Evolutionary conservation across 1,140 invertebrate species (phyloP), one percentile per base, ranked within the genome.

Genomic region (Homalodisca vitripennis): DNA sequence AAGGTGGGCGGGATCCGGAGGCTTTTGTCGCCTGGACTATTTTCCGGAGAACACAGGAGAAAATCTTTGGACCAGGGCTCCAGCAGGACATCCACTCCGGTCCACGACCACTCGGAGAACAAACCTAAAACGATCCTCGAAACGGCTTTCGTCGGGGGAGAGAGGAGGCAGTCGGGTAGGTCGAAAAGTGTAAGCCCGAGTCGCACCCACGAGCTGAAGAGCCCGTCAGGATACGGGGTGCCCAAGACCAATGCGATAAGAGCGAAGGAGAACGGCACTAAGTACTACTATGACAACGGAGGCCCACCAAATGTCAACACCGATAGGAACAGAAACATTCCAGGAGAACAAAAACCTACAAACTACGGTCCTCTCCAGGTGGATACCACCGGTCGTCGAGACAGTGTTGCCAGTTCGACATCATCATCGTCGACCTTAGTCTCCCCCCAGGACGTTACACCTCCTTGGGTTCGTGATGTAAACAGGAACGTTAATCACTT

Each of bases 141-240:
- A 46, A 72, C 71, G 22, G 71, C 71, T 24, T 72, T 72, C 34
- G 62, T 72, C 26, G 70, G 67, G 24, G 63, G 66, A 24, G 53
- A 57, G 26, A 65, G 66, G n/a, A 67, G 47, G 3, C 0, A 2
- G 2, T 66, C 46, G 26, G 48, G 55, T 13, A 66, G 71, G 22
- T 72, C 71, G 0, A 67, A 70, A 27, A 72, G 71, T 34, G 71
- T 72, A 14, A 72, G 71, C 34, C 71, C 71, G 14, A 67, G 64
- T 24, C 62, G 67, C n/a, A 34, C 29, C 1, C 47, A 68, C n/a
- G 63, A 65, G 55, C 46, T 34, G 30, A 68, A 41, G 17, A 31
- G 64, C 1, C n/a, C 14, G n/a, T 26, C 30, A 24, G 63, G 32
- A 22, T 69, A 69, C 41, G 68, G 68, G 1, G 68, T 69, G 14